Conservation (phyloP, 2,797 vertebrate species). For the Salarias fasciatus region DNA sequence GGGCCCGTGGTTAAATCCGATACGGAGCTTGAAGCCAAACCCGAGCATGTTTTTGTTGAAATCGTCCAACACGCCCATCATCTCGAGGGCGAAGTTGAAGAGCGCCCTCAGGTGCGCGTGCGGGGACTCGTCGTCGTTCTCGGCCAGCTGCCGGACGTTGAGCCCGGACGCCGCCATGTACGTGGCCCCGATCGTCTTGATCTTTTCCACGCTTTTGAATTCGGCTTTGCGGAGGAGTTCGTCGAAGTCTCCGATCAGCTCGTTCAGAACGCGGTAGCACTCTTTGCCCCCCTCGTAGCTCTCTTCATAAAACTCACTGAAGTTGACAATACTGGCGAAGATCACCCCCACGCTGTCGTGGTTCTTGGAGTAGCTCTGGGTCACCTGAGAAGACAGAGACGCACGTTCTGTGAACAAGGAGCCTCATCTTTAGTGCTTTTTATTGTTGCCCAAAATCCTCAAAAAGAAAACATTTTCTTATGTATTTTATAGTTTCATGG, state of each 20-base stretch:
- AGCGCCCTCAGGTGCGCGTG: conserved; percentile 91
- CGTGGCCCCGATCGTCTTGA: conserved; percentile 99
- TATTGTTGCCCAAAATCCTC: too few relatives aligned
- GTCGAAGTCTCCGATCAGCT: conserved; percentile 96
- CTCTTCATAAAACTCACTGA: conserved; percentile 99
- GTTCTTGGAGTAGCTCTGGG: conserved; percentile 98
- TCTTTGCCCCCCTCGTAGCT: conserved; percentile 98
- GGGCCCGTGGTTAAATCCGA: conserved; percentile 97
- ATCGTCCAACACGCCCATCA: conserved; percentile 98
- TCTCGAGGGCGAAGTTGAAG: conserved; percentile 96
- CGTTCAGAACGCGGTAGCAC: conserved; percentile 97
- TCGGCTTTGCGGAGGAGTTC: conserved; percentile 90
- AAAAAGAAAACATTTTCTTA: too few relatives aligned
- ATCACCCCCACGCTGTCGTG: conserved; percentile 95
- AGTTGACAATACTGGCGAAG: conserved; percentile 98
- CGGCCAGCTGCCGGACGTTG: conserved; percentile 87
- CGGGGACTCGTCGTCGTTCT: conserved; percentile 79
- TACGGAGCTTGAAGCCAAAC: conserved; percentile 96
- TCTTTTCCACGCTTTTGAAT: conserved; percentile 95
- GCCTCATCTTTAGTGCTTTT: too few relatives aligned
- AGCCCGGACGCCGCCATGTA: conserved; percentile 98
- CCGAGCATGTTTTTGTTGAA: conserved; percentile 99
- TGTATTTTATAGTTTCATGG: too few relatives aligned
- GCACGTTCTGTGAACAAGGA: too few relatives aligned
- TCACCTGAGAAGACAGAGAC: conserved; percentile 73